Percentiles rank a stretch among this genome's conserved stretches.
Conservation (phyloP, 2,797 vertebrate genomes). For the Acrocephalus scirpaceus region DNA sequence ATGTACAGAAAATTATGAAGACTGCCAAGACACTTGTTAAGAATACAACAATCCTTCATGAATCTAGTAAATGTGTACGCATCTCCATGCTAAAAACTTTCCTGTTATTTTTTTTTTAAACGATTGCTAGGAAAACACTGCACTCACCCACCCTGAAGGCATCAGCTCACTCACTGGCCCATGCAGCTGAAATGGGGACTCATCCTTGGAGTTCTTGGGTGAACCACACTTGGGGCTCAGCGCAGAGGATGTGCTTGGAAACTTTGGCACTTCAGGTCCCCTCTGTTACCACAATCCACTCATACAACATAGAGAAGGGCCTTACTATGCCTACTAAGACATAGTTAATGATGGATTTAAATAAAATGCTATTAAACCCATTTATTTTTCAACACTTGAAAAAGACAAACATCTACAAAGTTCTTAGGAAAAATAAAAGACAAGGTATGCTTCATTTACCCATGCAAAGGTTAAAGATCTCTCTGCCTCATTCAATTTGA, state of each 20-base stretch:
- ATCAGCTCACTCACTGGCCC: accelerated
- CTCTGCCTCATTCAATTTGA: background rate
- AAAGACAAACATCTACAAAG: background rate
- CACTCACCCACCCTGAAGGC: background rate
- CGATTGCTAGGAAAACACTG: background rate
- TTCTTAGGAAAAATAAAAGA: background rate
- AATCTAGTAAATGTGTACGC: background rate
- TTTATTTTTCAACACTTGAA: background rate
- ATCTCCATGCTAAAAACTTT: background rate
- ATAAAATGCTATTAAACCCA: background rate
- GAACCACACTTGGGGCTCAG: background rate
- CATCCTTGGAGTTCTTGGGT: background rate
- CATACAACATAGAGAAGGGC: background rate
- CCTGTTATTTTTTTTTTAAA: background rate
- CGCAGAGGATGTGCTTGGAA: background rate
- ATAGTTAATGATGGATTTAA: background rate
- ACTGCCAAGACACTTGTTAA: background rate
- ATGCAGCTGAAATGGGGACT: background rate
- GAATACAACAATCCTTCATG: background rate
- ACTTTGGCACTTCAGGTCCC: background rate
- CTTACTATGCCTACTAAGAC: background rate
- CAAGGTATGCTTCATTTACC: background rate
- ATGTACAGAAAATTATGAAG: background rate
- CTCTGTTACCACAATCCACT: background rate
- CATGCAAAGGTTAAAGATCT: background rate